phyloP scores from a whole-genome alignment of 1,140 invertebrate genomes.

The Caenorhabditis elegans region DNA sequence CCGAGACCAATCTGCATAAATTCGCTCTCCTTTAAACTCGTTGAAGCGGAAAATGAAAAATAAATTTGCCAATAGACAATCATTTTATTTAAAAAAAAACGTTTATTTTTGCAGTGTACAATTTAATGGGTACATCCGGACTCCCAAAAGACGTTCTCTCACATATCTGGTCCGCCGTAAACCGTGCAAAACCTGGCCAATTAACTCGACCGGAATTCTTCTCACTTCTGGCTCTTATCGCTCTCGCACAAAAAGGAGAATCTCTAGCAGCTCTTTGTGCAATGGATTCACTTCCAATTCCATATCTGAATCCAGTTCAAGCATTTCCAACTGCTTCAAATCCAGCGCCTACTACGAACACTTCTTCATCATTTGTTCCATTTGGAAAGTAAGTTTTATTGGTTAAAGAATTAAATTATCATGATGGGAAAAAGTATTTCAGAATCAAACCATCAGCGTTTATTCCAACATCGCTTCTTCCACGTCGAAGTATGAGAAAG shows the following conservation, averaged over 20 bases:
- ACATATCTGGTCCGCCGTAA: slow-evolving; percentile 59
- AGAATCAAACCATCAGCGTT: slow-evolving; percentile 13
- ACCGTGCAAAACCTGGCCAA: slow-evolving; percentile 52
- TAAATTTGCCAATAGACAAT: too few species aligned
- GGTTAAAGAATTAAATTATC: too few species aligned
- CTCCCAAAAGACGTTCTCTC: slow-evolving; percentile 49
- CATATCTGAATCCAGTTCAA: slow-evolving; percentile 45
- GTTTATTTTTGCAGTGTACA: slow-evolving; percentile 49
- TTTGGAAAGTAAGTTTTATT: slow-evolving; percentile 11
- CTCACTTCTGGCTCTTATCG: slow-evolving; percentile 58
- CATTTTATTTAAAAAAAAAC: neutral
- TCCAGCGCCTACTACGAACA: slow-evolving; percentile 20
- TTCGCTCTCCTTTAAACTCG: too few species aligned
- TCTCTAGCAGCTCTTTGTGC: slow-evolving; percentile 49
- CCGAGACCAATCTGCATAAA: too few species aligned
- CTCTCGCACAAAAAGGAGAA: slow-evolving; percentile 56
- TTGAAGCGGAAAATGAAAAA: too few species aligned
- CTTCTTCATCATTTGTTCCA: neutral
- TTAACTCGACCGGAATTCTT: slow-evolving; percentile 59
- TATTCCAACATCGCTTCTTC: slow-evolving; percentile 32
- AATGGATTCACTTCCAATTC: slow-evolving; percentile 52
- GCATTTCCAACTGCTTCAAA: slow-evolving; percentile 31
- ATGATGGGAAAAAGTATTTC: neutral
- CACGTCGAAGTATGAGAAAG: neutral
- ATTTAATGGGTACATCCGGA: slow-evolving; percentile 52